Base-by-base conservation (phyloP, 2,113 vertebrate species). In the Oreotrochilus melanogaster region DNA sequence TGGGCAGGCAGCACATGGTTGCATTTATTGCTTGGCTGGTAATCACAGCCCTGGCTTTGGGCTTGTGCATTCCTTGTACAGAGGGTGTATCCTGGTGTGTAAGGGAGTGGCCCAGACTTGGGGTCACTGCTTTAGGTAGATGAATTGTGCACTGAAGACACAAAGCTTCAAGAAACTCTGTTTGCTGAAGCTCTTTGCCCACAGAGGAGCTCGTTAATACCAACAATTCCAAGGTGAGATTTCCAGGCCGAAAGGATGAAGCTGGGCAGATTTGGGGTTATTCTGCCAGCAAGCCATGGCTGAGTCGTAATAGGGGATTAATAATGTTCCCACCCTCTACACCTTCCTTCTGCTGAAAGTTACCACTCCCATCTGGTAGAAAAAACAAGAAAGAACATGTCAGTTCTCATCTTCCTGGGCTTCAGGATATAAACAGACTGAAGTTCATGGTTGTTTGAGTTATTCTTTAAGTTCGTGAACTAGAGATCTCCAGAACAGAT, bases 71-170 rank as follows among this genome's bases (percentile, higher is more conserved):
- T 25, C n/a, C 57, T 75, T 56, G 57, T 18, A 9, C 7, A 56
- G 33, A 51, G 31, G 31, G 9, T 15, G 8, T 64, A 31, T 53
- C 35, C 10, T 5, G 42, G 50, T 23, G 4, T 17, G 35, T 12
- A 30, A 33, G 10, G 31, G 28, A 30, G 16, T 0, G 0, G 30
- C 18, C 1, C 3, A 66, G 48, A 64, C 17, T 23, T 45, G 12
- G 10, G 28, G 51, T 71, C 78, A 37, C 30, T 62, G 43, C 27
- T 81, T 7, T 37, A 30, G 10, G 28, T 56, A 58, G 57, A 39
- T 27, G 57, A 39, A 27, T 21, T 39, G 5, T 0, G 9, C 33
- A 30, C 19, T 10, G 1, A 37, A 87, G 56, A 35, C n/a, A 42
- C 27, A 75, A 79, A 43, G 11, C 5, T 7, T 54, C 48, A 54